phyloP scores from a whole-genome alignment of 1,140 invertebrate species.

The Pachyrhynchus sulphureomaculatus region DNA sequence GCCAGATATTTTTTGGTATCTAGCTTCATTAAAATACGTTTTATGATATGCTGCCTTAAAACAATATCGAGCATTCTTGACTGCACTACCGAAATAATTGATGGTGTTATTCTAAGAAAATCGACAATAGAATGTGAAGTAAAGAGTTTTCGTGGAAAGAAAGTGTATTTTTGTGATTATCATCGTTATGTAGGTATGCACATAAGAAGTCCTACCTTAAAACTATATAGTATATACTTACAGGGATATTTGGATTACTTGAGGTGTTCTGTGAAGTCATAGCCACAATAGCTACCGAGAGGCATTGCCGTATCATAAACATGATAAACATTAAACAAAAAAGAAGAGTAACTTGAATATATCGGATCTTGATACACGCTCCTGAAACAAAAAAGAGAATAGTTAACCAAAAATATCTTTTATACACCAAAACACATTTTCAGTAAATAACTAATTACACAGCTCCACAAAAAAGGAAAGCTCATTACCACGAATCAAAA shows the following conservation, averaged over 20 bases:
- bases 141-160: too few relatives aligned
- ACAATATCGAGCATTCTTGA: background rate
- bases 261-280: background rate
- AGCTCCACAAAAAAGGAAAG: too few relatives aligned
- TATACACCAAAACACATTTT: too few relatives aligned
- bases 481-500: too few relatives aligned
- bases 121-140: too few relatives aligned
- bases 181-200: too few relatives aligned
- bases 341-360: background rate
- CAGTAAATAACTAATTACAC: too few relatives aligned
- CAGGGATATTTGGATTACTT: slow-evolving; percentile 24
- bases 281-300: background rate
- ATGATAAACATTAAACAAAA: background rate
- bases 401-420: too few relatives aligned
- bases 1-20: too few relatives aligned
- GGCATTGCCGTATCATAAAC: background rate
- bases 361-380: background rate
- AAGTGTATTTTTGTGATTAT: background rate
- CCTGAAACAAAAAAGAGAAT: background rate
- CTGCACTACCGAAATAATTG: too few relatives aligned
- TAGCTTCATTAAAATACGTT: too few relatives aligned
- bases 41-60: background rate
- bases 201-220: background rate
- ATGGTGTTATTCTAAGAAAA: too few relatives aligned
- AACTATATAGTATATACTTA: slow-evolving; percentile 20